A percentile compares a stretch with the other conserved stretches of the same genome.
Evolutionary conservation across 1,140 invertebrate species (phyloP).

Genomic region (Goniozus legneri): DNA sequence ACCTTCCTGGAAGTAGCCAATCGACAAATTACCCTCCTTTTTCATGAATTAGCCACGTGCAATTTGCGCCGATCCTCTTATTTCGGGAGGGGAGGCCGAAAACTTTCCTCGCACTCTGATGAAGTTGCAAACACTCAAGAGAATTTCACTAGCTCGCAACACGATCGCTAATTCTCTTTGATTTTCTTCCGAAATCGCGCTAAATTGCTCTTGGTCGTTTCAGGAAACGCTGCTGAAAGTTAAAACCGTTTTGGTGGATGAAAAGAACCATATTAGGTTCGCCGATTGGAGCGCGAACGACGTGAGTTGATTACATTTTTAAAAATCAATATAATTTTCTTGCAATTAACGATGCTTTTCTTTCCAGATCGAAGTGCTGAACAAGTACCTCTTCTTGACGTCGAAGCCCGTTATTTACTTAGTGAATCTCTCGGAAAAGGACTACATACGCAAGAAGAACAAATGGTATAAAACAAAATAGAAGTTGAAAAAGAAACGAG

Average conservation of each 20-base stretch:
- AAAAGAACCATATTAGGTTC: constrained; percentile 92
- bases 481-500: constrained; percentile 3
- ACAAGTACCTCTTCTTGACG: constrained; percentile 96
- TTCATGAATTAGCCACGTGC: constrained; percentile 31
- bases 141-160: too few relatives aligned
- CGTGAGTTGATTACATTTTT: constrained; percentile 59
- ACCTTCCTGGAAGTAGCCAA: constrained; percentile 46
- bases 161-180: too few relatives aligned
- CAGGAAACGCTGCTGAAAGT: constrained; percentile 86
- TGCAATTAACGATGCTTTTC: too few relatives aligned
- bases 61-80: constrained; percentile 32
- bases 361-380: constrained; percentile 96
- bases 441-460: constrained; percentile 98
- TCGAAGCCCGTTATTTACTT: constrained; percentile 97
- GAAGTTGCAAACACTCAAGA: too few relatives aligned
- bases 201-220: too few relatives aligned
- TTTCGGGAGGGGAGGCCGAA: too few relatives aligned
- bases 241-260: constrained; percentile 78
- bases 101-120: too few relatives aligned
- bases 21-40: constrained; percentile 36
- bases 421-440: constrained; percentile 96
- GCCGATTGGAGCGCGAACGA: constrained; percentile 91
- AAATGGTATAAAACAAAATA: constrained; percentile 76
- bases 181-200: too few relatives aligned
- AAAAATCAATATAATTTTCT: too few relatives aligned